Percentiles rank a stretch among this genome's conserved stretches.
Conservation (phyloP, 1,140 invertebrate genomes). For the Telenomus remus region DNA sequence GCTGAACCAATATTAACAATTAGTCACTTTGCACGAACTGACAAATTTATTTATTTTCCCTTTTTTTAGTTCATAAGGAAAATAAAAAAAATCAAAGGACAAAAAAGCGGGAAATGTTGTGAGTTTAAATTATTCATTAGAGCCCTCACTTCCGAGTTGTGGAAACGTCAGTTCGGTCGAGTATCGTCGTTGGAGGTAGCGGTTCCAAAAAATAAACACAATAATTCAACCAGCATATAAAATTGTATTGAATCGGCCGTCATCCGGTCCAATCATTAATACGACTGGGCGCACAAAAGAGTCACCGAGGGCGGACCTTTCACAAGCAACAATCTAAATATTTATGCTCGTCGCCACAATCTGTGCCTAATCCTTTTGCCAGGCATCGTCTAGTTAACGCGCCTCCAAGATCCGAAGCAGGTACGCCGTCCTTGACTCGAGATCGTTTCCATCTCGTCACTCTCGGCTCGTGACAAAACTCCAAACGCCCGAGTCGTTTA, state of each 20-base stretch:
- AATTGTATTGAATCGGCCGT: conserved; percentile 38
- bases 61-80: too few relatives aligned
- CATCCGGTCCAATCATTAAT: conserved; percentile 50
- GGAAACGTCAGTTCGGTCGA: background rate
- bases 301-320: conserved; percentile 44
- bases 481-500: background rate
- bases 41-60: too few relatives aligned
- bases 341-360: conserved; percentile 50
- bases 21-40: too few relatives aligned
- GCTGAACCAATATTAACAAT: conserved; percentile 14
- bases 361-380: conserved; percentile 42
- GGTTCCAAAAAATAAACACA: conserved; percentile 35
- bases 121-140: too few relatives aligned
- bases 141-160: background rate
- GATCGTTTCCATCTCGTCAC: conserved; percentile 5
- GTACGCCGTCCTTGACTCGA: conserved; percentile 33
- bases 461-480: conserved; percentile 30
- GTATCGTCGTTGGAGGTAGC: conserved; percentile 39
- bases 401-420: conserved; percentile 14
- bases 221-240: conserved; percentile 37
- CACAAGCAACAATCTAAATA: conserved; percentile 52
- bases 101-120: too few relatives aligned
- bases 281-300: conserved; percentile 40
- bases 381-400: conserved; percentile 37
- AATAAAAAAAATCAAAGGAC: too few relatives aligned